A percentile compares a stretch with the other conserved stretches of the same genome.
Evolutionary conservation across 1,140 invertebrate genomes (phyloP).

Genomic region (Brachystomella parvula): DNA sequence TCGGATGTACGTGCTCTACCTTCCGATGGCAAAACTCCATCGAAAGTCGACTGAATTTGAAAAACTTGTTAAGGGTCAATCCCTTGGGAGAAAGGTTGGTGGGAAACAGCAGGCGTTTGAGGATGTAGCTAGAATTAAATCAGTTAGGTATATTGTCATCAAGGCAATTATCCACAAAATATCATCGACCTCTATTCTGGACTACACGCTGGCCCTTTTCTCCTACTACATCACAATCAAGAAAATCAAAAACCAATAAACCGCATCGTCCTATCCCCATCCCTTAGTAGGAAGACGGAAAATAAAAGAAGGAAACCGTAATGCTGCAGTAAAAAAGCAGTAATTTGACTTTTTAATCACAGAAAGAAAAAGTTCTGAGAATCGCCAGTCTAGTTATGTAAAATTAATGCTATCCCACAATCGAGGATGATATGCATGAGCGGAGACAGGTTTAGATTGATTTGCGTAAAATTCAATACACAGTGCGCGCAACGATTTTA

Average conservation of each 20-base stretch:
- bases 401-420: no score
- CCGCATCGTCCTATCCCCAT: no score
- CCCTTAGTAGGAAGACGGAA: no score
- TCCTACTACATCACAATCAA: constrained; percentile 10
- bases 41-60: not conserved
- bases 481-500: no score
- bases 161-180: constrained; percentile 8
- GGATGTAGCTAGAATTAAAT: not conserved
- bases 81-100: not conserved
- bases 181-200: constrained; percentile 7
- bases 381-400: no score
- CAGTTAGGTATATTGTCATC: not conserved
- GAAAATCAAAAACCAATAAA: constrained; percentile 15
- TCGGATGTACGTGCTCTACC: constrained; percentile 11
- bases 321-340: no score
- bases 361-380: no score
- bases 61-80: not conserved
- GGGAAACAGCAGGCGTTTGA: not conserved
- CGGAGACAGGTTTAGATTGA: no score
- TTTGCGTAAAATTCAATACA: no score
- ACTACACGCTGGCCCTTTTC: constrained; percentile 9
- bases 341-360: no score
- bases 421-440: no score
- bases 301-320: no score
- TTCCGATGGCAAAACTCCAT: constrained; percentile 9